Evolutionary conservation across 2,888 invertebrate genomes (phyloP).

Genomic region (Brenthis hecate): DNA sequence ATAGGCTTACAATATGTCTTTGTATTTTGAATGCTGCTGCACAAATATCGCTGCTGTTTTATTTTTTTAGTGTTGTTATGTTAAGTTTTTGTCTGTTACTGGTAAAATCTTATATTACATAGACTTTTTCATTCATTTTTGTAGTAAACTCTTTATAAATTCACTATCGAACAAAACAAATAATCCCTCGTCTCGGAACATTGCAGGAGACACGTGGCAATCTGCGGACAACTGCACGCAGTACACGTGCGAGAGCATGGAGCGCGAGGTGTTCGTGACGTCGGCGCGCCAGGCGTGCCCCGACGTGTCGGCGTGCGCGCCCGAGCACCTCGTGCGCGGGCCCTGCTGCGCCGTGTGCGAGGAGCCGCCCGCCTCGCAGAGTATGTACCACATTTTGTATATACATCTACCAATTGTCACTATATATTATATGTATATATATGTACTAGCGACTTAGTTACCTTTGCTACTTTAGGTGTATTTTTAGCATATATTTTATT

Average conservation of each 20-base stretch:
- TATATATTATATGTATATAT: too few relatives aligned
- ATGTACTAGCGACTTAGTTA: too few relatives aligned
- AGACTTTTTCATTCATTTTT: too few relatives aligned
- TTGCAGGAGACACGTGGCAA: slow-evolving; percentile 79
- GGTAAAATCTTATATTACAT: too few relatives aligned
- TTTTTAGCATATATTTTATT: too few relatives aligned
- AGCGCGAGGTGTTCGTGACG: slow-evolving; percentile 79
- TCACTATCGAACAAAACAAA: neutral
- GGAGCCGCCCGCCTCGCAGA: slow-evolving; percentile 67
- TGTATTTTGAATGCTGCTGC: too few relatives aligned
- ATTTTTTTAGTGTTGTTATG: too few relatives aligned
- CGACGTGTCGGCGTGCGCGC: slow-evolving; percentile 82
- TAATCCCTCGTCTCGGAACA: neutral
- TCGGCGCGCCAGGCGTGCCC: slow-evolving; percentile 83
- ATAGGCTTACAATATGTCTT: too few relatives aligned
- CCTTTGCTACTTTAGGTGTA: too few relatives aligned
- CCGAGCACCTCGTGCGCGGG: slow-evolving; percentile 78
- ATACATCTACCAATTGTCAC: neutral
- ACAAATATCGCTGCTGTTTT: too few relatives aligned
- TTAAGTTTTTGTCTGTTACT: too few relatives aligned
- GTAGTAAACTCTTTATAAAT: too few relatives aligned
- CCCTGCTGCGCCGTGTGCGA: slow-evolving; percentile 88
- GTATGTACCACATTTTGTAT: slow-evolving; percentile 54
- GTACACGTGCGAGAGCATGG: slow-evolving; percentile 75
- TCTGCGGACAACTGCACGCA: slow-evolving; percentile 86